These are phyloP conservation scores for Heliconius cydno DNA, from an alignment of 2,888 invertebrate genomes.

Conservation along the genomic window DNA sequence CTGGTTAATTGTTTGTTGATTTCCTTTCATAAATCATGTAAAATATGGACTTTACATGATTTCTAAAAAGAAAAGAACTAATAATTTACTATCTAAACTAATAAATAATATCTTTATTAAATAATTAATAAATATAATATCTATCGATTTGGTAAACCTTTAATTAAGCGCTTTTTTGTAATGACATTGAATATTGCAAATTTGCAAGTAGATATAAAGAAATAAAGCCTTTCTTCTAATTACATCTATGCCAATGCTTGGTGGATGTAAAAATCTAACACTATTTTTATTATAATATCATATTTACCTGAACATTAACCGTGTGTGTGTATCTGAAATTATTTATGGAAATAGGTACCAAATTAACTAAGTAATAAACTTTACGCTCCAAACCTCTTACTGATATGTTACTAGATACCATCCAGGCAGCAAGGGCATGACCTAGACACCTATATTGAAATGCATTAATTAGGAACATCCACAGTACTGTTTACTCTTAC, in stretches of 20 bases:
- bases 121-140: background rate
- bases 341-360: background rate
- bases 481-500: slow-evolving; percentile 5
- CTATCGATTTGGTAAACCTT: background rate
- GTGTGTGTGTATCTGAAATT: background rate
- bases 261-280: background rate
- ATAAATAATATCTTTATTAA: too few species aligned
- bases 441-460: slow-evolving; percentile 11
- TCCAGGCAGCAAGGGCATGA: slow-evolving; percentile 5
- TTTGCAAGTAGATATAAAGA: background rate
- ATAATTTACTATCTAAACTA: background rate
- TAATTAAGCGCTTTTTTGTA: too few species aligned
- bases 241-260: background rate
- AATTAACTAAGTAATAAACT: background rate
- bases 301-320: background rate
- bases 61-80: background rate
- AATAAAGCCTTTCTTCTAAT: background rate
- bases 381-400: background rate
- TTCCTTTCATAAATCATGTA: background rate
- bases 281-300: background rate
- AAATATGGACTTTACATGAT: background rate
- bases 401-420: background rate
- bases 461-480: slow-evolving; percentile 10
- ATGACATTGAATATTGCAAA: background rate
- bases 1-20: background rate